Evolutionary conservation across 2,113 vertebrate genomes (phyloP).

Genomic region (Microtus richardsoni): DNA sequence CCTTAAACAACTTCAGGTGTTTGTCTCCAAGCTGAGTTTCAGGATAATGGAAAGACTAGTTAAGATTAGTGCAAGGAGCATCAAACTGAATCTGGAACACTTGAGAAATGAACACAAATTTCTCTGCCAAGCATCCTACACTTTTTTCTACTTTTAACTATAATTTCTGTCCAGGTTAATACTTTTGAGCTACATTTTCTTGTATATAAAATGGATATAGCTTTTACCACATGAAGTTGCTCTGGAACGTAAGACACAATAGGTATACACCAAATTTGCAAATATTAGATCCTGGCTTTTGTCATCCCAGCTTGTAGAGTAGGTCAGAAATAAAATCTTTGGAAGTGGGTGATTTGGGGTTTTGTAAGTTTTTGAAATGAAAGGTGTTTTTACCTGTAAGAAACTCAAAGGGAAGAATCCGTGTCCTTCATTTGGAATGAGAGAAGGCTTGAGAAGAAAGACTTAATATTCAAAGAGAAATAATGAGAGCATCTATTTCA

Average conservation of each 20-base stretch:
- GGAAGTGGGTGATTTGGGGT: background rate
- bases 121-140: no score
- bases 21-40: background rate
- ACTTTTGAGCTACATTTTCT: background rate
- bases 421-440: background rate
- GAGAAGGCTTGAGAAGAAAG: background rate
- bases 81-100: background rate
- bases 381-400: background rate
- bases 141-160: background rate
- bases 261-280: background rate
- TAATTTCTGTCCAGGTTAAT: background rate
- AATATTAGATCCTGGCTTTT: background rate
- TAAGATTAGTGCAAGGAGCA: background rate
- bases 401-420: background rate
- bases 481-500: background rate
- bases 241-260: background rate
- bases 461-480: background rate
- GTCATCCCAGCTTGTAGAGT: background rate
- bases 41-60: background rate
- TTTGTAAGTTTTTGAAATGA: conserved; percentile 2
- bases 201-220: background rate
- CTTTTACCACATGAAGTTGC: background rate
- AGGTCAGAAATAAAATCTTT: background rate
- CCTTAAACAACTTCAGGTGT: background rate
- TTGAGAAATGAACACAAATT: background rate